Conservation (phyloP, 2,888 invertebrate genomes). For the Ormyrus pomaceus region DNA sequence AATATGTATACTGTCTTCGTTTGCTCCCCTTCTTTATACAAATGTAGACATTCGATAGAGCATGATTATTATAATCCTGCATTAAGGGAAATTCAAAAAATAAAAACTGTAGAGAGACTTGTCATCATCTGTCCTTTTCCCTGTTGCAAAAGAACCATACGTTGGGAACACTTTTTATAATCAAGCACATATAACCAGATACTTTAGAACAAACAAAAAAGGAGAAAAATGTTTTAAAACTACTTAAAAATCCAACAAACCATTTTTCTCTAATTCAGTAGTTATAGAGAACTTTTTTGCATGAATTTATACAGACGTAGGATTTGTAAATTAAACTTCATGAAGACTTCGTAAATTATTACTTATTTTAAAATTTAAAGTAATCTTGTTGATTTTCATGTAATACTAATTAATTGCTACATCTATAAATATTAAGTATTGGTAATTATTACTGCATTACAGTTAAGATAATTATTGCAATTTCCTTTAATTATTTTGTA, state of each 20-base stretch:
- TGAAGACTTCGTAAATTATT: constrained; percentile 59
- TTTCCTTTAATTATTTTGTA: constrained; percentile 39
- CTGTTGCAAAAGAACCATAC: constrained; percentile 11
- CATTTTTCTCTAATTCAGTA: constrained; percentile 56
- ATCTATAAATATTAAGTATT: constrained; percentile 38
- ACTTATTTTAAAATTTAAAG: constrained; percentile 38
- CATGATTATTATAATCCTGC: constrained; percentile 36
- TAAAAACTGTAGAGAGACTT: constrained; percentile 27
- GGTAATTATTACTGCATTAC: constrained; percentile 31
- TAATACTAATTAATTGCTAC: constrained; percentile 28
- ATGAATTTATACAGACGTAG: constrained; percentile 63
- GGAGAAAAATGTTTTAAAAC: constrained; percentile 53
- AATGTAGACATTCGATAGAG: constrained; percentile 47
- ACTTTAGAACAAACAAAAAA: constrained; percentile 47
- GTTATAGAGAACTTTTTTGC: constrained; percentile 61
- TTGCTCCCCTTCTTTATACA: constrained; percentile 40
- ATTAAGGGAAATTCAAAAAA: constrained; percentile 28
- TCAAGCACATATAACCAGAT: constrained; percentile 53
- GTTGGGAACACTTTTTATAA: constrained; percentile 56
- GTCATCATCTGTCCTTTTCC: not conserved
- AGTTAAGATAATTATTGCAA: constrained; percentile 37
- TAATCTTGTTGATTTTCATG: constrained; percentile 46
- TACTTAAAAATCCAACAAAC: constrained; percentile 47
- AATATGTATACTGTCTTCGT: constrained; percentile 54
- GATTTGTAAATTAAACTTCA: constrained; percentile 60